Base-by-base conservation (phyloP, 2,113 vertebrate genomes). In the Rana temporaria region DNA sequence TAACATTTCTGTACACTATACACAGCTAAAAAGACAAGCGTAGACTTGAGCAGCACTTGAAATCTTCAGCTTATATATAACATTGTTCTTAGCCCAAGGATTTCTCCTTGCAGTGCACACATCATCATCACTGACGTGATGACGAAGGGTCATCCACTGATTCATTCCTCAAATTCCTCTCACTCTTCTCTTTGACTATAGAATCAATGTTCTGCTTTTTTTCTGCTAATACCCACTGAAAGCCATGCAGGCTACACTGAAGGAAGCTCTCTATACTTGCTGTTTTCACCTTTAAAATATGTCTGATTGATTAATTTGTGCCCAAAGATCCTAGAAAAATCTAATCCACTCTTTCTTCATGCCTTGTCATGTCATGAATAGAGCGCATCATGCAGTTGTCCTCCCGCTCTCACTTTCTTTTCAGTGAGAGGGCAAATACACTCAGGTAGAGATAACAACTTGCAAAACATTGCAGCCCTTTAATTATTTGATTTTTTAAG, bases 231-330 rank as follows among this genome's bases (percentile, higher is more conserved):
- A n/a, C 19, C 32, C 42, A 42, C 32, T 67, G 65, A 67, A 67
- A 63, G 60, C 60, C 20, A 67, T 30, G 26, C 65, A 67, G n/a
- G 12, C 65, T 67, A 67, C 19, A 67, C 32, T 67, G 19, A 67
- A 34, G 34, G 32, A 42, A 19, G 38, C 32, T n/a, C 32, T n/a
- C 18, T 42, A 38, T 65, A 16, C 6, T 18, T 65, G 15, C 63
- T 17, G 63, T 24, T 32, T 65, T 32, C 26, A 65, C 26, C 60
- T 63, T 63, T 8, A 63, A 24, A 63, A 63, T 20, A 63, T 64
- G 62, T 64, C 62, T 64, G 62, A 64, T 65, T 65, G 60, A 63
- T 63, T 26, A 1, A 63, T 63, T 63, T 63, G 20, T 63, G 60
- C 20, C 60, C 19, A 60, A 14, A 12, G 42, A 48, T 48, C 42